Base-by-base conservation (phyloP, 2,888 invertebrate species). In the Hofmannophila pseudospretella region DNA sequence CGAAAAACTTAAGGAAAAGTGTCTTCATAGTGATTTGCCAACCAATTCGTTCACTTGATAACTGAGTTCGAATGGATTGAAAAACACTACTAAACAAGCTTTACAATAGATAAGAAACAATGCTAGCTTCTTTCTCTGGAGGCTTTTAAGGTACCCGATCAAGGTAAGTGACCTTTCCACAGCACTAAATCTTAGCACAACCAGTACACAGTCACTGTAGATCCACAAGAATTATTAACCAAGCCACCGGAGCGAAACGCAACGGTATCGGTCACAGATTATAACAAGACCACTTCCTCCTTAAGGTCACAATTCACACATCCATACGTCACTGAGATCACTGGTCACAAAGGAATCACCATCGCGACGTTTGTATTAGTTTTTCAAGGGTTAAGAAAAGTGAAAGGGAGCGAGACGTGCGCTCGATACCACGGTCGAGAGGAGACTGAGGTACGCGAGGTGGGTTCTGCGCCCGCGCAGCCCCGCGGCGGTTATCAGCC, bases 141-240 rank as follows among this genome's bases (percentile, higher is more conserved):
- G 16, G 16, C 16, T 16, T 16, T 16, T 16, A 16, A 16, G 16
- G 3, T 16, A 16, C 16, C 16, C 16, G 16, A 70, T 66, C 70
- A 80, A 80, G 84, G 84, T 82, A 81, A 77, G 80, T 79, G 81
- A 82, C 78, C 84, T 81, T 78, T 78, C 60, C 74, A 68, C 67
- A 57, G 70, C 66, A 65, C 67, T 76, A 78, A 74, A 79, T 80
- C 81, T 82, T 75, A 67, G 77, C 70, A 68, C 66, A 74, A 66
- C 68, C 72, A 76, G 78, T 76, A 71, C 66, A 70, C 69, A 62
- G 61, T 54, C 61, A 78, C 78, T 72, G 75, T 73, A 73, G 70
- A 79, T 77, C 73, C 76, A 73, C 67, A 23, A 16, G 61, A 75
- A 75, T 74, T 80, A 77, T 81, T 80, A 84, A 67, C 74, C 68